Conservation (phyloP, 2,113 vertebrate genomes). For the Eptesicus fuscus region DNA sequence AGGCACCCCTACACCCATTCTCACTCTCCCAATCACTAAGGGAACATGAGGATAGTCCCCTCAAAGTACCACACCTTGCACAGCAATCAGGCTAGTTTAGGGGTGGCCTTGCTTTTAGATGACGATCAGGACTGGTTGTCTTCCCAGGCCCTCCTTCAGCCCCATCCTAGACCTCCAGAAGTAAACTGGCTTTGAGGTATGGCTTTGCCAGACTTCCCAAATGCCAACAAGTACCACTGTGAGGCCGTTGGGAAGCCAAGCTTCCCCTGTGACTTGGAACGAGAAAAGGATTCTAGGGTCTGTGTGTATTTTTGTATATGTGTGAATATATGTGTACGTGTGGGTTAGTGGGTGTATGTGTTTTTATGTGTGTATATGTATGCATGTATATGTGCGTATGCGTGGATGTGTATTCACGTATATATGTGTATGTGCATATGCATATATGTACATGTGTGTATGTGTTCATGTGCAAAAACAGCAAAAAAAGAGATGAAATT, state of each 20-base stretch:
- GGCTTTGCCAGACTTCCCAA: background rate
- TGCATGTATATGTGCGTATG: background rate
- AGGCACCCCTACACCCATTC: too few relatives aligned
- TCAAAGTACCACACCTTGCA: background rate
- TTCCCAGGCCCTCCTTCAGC: background rate
- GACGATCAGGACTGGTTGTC: background rate
- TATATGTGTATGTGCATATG: background rate
- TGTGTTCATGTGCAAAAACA: background rate
- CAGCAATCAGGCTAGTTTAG: too few relatives aligned
- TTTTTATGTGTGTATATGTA: background rate
- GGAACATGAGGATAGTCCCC: background rate
- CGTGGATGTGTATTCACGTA: background rate
- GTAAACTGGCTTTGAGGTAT: background rate
- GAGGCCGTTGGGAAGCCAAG: background rate
- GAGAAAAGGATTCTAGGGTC: background rate
- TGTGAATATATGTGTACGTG: background rate
- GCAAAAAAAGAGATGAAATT: background rate
- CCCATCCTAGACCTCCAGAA: background rate
- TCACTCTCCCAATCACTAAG: background rate
- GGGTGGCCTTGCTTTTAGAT: background rate
- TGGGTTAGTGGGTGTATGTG: background rate
- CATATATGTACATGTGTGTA: fast-evolving
- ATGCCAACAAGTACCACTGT: background rate
- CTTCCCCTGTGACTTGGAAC: background rate
- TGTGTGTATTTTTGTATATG: background rate